These are phyloP conservation scores for Poeciliopsis occidentalis DNA, from an alignment of 2,113 vertebrate genomes.

Conservation along the genomic window DNA sequence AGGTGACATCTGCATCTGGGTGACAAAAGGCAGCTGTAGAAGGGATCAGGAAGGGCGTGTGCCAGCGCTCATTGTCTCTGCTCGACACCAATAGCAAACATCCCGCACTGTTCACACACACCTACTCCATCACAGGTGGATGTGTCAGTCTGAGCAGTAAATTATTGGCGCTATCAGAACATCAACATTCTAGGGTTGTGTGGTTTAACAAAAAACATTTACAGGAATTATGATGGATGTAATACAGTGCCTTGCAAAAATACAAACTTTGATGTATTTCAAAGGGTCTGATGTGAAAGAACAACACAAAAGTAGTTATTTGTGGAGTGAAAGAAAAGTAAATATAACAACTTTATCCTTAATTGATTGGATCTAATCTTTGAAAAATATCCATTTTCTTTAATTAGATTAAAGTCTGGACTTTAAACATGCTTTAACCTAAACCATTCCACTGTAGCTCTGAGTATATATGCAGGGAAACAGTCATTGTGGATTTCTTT, in stretches of 20 bases:
- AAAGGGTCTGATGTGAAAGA: too few species aligned
- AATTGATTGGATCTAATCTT: too few species aligned
- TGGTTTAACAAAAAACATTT: constrained; percentile 10
- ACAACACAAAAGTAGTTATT: not conserved
- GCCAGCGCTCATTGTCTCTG: constrained; percentile 54
- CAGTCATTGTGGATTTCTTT: not conserved
- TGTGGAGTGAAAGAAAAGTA: not conserved
- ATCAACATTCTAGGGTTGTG: constrained; percentile 31
- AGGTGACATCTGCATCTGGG: constrained; percentile 61
- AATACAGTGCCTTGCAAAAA: not conserved
- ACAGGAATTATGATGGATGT: not conserved
- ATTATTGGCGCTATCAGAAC: constrained; percentile 42
- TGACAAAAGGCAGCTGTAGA: constrained; percentile 56
- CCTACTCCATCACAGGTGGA: constrained; percentile 57
- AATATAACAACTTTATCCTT: not conserved
- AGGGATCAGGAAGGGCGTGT: constrained; percentile 51
- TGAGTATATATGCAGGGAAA: too few species aligned
- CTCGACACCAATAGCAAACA: constrained; percentile 57
- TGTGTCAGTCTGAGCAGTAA: constrained; percentile 36
- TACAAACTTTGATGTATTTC: not conserved
- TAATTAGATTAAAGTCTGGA: too few species aligned
- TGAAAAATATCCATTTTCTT: too few species aligned
- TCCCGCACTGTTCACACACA: constrained; percentile 37
- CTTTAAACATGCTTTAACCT: too few species aligned
- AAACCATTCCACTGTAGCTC: too few species aligned